phyloP scores from a whole-genome alignment of 2,797 vertebrate genomes.

The Streptopelia turtur region DNA sequence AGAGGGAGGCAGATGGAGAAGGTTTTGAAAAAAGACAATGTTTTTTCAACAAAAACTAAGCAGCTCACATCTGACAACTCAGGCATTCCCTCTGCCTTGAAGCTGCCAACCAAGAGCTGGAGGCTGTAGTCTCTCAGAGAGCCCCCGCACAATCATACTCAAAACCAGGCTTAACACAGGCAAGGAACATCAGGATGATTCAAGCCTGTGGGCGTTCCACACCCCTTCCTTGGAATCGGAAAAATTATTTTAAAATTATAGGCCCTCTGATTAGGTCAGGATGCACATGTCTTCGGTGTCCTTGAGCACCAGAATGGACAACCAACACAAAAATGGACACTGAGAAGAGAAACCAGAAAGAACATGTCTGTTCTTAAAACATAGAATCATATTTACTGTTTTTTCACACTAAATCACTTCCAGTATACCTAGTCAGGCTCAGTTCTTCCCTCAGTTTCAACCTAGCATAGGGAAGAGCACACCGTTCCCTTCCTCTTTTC shows the following conservation, averaged over 20 bases:
- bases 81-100: neutral
- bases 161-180: neutral
- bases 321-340: neutral
- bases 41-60: neutral
- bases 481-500: neutral
- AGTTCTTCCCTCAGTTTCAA: neutral
- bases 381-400: fast-evolving
- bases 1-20: neutral
- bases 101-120: neutral
- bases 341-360: neutral
- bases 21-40: neutral
- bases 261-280: neutral
- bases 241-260: neutral
- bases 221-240: neutral
- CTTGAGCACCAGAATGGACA: neutral
- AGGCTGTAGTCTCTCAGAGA: neutral
- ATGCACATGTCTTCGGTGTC: neutral
- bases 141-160: neutral
- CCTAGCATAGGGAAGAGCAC: neutral
- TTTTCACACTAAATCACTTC: neutral
- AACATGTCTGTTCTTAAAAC: neutral
- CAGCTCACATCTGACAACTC: neutral
- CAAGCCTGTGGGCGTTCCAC: neutral
- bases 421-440: neutral
- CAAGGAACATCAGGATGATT: neutral